Percentiles rank a stretch among this genome's conserved stretches.
Conservation (phyloP, 1,140 invertebrate genomes). For the Cydia amplana region DNA sequence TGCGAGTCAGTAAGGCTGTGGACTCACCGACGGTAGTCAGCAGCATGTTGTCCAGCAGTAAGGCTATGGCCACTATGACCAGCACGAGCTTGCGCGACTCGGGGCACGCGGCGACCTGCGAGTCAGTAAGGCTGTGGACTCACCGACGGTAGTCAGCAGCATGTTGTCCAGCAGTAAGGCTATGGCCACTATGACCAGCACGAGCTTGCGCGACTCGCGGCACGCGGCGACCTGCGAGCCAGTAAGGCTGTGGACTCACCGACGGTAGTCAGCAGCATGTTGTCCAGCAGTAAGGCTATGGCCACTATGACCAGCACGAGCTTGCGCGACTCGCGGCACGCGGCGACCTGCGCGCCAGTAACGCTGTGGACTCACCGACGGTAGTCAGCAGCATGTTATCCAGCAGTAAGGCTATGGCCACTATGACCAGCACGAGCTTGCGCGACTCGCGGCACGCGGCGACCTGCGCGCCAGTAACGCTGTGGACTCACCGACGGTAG, state of each 20-base stretch:
- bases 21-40: slow-evolving; percentile 97
- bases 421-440: too few relatives aligned
- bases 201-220: slow-evolving; percentile 93
- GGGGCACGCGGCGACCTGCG: slow-evolving; percentile 78
- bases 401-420: slow-evolving; percentile 87
- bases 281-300: slow-evolving; percentile 98
- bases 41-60: slow-evolving; percentile 99
- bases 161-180: slow-evolving; percentile 99
- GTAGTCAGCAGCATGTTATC: slow-evolving; percentile 99
- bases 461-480: too few relatives aligned
- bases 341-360: background rate
- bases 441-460: too few relatives aligned
- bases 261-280: slow-evolving; percentile 98
- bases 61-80: slow-evolving; percentile 98
- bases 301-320: slow-evolving; percentile 98
- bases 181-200: slow-evolving; percentile 98
- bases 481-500: too few relatives aligned
- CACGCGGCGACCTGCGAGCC: slow-evolving; percentile 57
- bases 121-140: slow-evolving; percentile 72
- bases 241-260: slow-evolving; percentile 84
- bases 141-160: slow-evolving; percentile 98
- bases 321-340: slow-evolving; percentile 91
- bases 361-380: slow-evolving; percentile 88
- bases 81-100: slow-evolving; percentile 96
- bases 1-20: background rate